Evolutionary conservation across 2,888 invertebrate species (phyloP), one percentile per base, ranked within the genome.

Genomic region (Ametastegia equiseti): DNA sequence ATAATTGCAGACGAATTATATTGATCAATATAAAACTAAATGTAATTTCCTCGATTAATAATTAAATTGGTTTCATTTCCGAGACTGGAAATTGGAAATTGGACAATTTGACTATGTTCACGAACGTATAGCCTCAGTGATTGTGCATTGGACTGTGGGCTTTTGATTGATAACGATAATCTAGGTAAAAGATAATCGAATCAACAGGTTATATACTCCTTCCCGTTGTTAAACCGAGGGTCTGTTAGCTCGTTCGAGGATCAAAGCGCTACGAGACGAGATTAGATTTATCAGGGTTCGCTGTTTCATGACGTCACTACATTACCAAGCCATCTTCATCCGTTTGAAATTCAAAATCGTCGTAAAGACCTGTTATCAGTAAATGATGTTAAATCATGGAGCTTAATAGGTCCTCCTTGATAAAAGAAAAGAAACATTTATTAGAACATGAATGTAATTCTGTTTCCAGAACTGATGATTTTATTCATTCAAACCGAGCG

Each of bases 181-280:
- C n/a, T 54, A 11, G 54, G 75, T 36, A 23, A 75, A 54, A 36
- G 75, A 75, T 75, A 54, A 75, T 75, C 50, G 75, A 33, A 75
- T 75, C 75, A 75, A 75, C 75, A 75, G 54, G 75, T 75, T 75
- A 71, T n/a, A n/a, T n/a, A n/a, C n/a, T n/a, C n/a, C 54, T 54
- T 45, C n/a, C 36, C 30, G 33, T 50, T 36, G 5, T 54, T 36
- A 36, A 19, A 54, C n/a, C 9, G 7, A 75, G 54, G 50, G 54
- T 75, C 54, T 73, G 50, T 33, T 19, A 65, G 50, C 54, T 75
- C 54, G 36, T 54, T 75, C 33, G 6, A 54, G 54, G 71, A 71
- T 71, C 71, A 71, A 71, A 71, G 71, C 13, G 15, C 13, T 45
- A 23, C 9, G 71, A 47, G 45, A 47, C 45, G 71, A 71, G 71